phyloP scores from a whole-genome alignment of 2,888 invertebrate species.

The Altica lythri region DNA sequence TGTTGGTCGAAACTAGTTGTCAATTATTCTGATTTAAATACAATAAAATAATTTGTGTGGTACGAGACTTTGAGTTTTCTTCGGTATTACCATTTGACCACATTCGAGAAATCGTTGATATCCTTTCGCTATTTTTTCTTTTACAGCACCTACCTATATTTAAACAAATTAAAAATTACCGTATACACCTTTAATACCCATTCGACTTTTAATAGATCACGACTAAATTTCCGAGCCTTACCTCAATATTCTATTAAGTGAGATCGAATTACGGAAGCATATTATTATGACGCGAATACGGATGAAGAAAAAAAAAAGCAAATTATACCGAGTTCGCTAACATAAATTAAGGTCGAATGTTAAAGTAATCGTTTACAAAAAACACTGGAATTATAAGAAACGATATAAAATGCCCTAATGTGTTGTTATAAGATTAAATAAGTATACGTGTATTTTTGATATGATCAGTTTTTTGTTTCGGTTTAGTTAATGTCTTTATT shows the following conservation, averaged over 20 bases:
- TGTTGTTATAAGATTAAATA: not conserved
- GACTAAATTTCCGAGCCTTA: constrained; percentile 13
- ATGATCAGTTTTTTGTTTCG: not conserved
- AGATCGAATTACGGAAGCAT: constrained; percentile 33
- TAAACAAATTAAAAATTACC: too few species aligned
- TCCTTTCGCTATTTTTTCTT: too few species aligned
- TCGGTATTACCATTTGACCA: too few species aligned
- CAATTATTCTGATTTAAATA: too few species aligned
- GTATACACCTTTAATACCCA: too few species aligned
- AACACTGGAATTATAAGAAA: not conserved
- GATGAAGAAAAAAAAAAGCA: constrained; percentile 38
- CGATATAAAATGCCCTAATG: not conserved
- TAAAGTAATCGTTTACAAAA: constrained; percentile 1
- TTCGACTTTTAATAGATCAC: too few species aligned
- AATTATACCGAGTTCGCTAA: constrained; percentile 31
- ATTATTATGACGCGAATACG: constrained; percentile 39
- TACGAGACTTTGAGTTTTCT: too few species aligned
- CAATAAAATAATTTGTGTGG: too few species aligned
- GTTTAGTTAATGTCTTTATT: constrained; percentile 1
- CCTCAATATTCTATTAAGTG: constrained; percentile 24
- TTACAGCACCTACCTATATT: too few species aligned
- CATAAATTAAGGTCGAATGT: not conserved
- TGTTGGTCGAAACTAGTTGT: too few species aligned
- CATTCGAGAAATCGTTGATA: too few species aligned
- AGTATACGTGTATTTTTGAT: not conserved